Percentiles rank a stretch among this genome's conserved stretches.
phyloP scores from a whole-genome alignment of 2,797 vertebrate genomes.

The Anabacerthia variegaticeps region DNA sequence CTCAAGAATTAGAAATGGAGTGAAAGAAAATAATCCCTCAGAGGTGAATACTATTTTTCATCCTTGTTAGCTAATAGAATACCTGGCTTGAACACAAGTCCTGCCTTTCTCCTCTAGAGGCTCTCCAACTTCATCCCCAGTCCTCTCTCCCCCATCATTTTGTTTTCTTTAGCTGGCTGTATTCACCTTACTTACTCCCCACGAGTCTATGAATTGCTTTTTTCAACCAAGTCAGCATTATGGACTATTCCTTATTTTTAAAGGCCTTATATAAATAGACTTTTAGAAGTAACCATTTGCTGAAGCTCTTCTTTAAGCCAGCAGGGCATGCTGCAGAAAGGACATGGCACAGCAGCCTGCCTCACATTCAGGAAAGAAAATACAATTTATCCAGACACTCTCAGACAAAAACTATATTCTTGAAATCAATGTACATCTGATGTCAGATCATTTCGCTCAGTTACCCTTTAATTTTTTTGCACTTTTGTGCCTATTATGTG shows the following conservation, averaged over 20 bases:
- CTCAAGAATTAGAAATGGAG: background rate
- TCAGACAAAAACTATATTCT: background rate
- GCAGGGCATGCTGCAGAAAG: background rate
- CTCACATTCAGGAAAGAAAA: background rate
- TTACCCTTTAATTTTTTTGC: background rate
- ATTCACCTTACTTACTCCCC: background rate
- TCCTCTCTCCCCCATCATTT: background rate
- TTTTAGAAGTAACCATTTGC: background rate
- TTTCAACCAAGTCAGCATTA: background rate
- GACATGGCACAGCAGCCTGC: background rate
- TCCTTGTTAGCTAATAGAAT: background rate
- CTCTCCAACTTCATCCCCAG: background rate
- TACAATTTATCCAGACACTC: background rate
- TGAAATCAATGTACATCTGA: background rate
- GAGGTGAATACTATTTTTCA: background rate
- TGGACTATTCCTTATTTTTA: background rate
- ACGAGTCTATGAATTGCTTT: background rate
- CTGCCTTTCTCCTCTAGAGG: background rate
- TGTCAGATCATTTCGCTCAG: background rate
- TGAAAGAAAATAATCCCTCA: background rate
- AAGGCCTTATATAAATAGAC: background rate
- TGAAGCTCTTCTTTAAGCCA: background rate
- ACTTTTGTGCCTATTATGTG: background rate
- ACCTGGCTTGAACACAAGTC: background rate
- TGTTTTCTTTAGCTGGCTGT: background rate